Conservation (phyloP, 2,113 vertebrate genomes). For the Fulmarus glacialis region DNA sequence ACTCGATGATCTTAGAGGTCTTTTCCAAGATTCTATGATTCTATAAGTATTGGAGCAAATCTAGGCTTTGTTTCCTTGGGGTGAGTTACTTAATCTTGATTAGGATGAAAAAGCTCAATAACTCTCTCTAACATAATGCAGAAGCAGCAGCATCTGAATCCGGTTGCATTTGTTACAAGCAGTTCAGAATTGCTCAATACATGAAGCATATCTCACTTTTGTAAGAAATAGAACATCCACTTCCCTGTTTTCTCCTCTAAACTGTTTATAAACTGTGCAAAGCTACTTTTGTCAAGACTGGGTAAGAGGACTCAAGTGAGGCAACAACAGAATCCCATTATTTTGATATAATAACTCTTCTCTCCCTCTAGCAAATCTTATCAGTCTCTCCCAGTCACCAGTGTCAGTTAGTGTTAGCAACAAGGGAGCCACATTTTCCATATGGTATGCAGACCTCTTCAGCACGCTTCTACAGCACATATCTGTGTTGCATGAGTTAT, state of each 20-base stretch:
- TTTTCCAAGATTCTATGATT: too few species aligned
- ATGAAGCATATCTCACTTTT: neutral
- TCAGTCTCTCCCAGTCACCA: constrained; percentile 28
- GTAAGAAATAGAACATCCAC: neutral
- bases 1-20: too few species aligned
- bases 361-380: constrained; percentile 11
- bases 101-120: neutral
- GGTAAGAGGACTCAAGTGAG: neutral
- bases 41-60: neutral
- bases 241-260: neutral
- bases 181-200: neutral
- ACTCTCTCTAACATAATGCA: neutral
- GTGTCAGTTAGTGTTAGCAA: constrained; percentile 33
- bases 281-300: constrained; percentile 14
- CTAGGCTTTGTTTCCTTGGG: neutral
- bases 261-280: neutral
- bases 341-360: constrained; percentile 18
- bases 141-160: neutral
- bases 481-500: constrained; percentile 4
- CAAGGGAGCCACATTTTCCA: constrained; percentile 25
- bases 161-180: neutral
- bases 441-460: neutral
- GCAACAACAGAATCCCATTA: constrained; percentile 1
- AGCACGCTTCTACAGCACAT: neutral
- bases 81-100: neutral